phyloP scores from a whole-genome alignment of 2,888 invertebrate species.

The Kryphioiulus occultus region DNA sequence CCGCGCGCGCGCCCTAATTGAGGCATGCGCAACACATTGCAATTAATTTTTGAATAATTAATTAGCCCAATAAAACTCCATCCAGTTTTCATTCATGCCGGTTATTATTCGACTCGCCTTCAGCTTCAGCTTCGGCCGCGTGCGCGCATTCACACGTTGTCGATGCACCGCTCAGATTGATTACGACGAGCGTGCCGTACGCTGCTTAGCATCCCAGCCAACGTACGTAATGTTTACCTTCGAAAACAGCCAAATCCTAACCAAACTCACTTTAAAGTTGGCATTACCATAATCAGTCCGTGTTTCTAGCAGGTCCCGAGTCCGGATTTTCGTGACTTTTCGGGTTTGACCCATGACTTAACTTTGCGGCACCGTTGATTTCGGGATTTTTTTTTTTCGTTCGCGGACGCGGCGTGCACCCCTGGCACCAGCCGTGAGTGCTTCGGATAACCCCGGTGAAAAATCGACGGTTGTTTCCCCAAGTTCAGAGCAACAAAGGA shows the following conservation, averaged over 20 bases:
- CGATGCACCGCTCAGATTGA: background rate
- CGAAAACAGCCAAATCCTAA: background rate
- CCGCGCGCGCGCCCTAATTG: slow-evolving; percentile 43
- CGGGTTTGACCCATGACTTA: background rate
- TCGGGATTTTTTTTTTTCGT: background rate
- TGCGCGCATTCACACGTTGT: background rate
- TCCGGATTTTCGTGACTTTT: background rate
- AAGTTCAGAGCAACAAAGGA: background rate
- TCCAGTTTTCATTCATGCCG: slow-evolving; percentile 24
- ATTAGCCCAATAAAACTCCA: slow-evolving; percentile 52
- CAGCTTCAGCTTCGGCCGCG: too few relatives aligned
- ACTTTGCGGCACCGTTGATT: background rate
- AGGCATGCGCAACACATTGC: slow-evolving; percentile 54
- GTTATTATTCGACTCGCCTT: slow-evolving; percentile 31
- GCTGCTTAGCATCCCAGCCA: background rate
- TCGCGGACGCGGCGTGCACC: background rate
- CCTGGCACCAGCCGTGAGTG: background rate
- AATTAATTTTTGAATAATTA: slow-evolving; percentile 54
- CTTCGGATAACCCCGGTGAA: too few relatives aligned
- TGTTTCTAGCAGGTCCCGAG: background rate
- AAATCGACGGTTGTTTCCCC: background rate
- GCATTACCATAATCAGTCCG: slow-evolving; percentile 15
- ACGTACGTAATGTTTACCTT: background rate
- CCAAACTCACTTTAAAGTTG: slow-evolving; percentile 3
- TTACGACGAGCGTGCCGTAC: background rate